These are phyloP conservation scores for Danio albolineatus DNA, from an alignment of 2,797 vertebrate species.

Conservation along the genomic window DNA sequence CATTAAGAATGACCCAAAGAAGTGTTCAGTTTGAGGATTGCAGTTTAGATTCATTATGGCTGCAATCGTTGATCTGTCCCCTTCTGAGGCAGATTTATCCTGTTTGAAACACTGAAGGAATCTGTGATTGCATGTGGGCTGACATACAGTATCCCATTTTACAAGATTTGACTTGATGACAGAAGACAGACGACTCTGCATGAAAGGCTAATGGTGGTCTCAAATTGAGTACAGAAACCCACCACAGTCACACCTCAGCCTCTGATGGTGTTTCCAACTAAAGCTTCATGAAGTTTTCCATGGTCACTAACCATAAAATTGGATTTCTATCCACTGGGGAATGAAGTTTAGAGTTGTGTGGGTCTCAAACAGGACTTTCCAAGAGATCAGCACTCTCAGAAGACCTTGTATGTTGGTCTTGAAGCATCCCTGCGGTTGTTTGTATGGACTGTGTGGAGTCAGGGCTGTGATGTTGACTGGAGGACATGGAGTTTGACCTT, in stretches of 20 bases:
- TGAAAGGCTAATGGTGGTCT: not conserved
- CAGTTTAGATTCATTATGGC: too few relatives aligned
- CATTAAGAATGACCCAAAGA: too few relatives aligned
- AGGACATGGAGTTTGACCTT: conserved; percentile 61
- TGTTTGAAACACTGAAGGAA: not conserved
- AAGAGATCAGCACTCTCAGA: conserved; percentile 20
- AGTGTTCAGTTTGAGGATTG: too few relatives aligned
- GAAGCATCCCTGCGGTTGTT: conserved; percentile 65
- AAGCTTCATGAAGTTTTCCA: conserved; percentile 79
- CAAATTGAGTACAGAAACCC: not conserved
- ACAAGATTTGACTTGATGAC: not conserved
- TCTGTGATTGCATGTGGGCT: not conserved
- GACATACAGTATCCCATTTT: not conserved
- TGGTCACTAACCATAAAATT: conserved; percentile 84
- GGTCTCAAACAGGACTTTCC: conserved; percentile 61
- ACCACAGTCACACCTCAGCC: not conserved
- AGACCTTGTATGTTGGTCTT: conserved; percentile 16
- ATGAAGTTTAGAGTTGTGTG: conserved; percentile 79
- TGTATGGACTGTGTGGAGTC: conserved; percentile 19
- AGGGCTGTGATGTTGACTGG: conserved; percentile 13
- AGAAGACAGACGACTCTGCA: not conserved
- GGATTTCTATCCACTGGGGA: conserved; percentile 79
- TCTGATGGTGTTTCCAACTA: conserved; percentile 64
- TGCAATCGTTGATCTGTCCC: too few relatives aligned
- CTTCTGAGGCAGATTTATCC: too few relatives aligned